Evolutionary conservation across 2,888 invertebrate genomes (phyloP).

Genomic region (Melanostoma scalare): DNA sequence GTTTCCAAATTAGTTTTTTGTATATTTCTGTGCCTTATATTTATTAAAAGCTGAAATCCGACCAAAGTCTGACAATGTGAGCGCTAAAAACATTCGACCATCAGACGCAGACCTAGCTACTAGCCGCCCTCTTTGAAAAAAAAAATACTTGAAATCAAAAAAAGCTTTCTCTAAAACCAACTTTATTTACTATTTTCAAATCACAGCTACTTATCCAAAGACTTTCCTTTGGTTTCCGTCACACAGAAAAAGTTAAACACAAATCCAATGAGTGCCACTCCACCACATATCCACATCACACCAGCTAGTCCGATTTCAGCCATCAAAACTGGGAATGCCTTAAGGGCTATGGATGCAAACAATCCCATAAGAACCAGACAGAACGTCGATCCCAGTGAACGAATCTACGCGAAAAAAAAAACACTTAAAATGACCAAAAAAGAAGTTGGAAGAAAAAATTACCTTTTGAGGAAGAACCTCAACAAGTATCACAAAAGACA

Average conservation of each 20-base stretch:
- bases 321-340: conserved; percentile 77
- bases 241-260: conserved; percentile 77
- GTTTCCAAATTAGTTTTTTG: too few species aligned
- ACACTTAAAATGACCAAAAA: background rate
- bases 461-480: conserved; percentile 80
- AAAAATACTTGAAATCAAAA: too few species aligned
- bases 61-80: too few species aligned
- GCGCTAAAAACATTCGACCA: too few species aligned
- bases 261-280: conserved; percentile 75
- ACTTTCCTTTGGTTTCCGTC: conserved; percentile 79
- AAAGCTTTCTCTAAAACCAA: too few species aligned
- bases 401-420: conserved; percentile 76
- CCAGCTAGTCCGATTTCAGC: conserved; percentile 76
- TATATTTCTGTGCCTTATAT: too few species aligned
- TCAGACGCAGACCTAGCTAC: too few species aligned
- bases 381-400: conserved; percentile 76
- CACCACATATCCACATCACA: conserved; percentile 79
- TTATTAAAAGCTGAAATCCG: too few species aligned
- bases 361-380: conserved; percentile 76
- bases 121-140: too few species aligned
- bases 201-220: background rate
- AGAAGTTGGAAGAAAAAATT: background rate
- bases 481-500: conserved; percentile 78
- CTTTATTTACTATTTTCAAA: conserved; percentile 29
- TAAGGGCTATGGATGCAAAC: conserved; percentile 65